Percentiles rank a stretch among this genome's conserved stretches.
These are phyloP conservation scores for Hirtodrosophila histrioides DNA, from an alignment of 2,888 invertebrate species.

Conservation along the genomic window DNA sequence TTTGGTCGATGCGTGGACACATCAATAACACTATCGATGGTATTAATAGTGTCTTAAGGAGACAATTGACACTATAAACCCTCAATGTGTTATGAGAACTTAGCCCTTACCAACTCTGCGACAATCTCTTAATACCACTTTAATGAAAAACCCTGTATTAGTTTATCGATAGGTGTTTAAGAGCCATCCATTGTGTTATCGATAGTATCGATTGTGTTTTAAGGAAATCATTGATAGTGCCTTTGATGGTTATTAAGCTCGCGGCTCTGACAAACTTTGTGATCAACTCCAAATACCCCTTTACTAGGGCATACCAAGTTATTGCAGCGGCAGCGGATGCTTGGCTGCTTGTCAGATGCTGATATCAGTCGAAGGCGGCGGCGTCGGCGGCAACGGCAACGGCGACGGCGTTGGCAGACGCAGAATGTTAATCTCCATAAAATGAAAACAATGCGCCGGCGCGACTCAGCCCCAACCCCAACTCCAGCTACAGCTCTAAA, in stretches of 20 bases:
- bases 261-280: not conserved
- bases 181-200: no score
- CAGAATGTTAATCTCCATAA: constrained; percentile 80
- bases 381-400: constrained; percentile 18
- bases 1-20: no score
- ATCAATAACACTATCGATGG: no score
- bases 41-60: no score
- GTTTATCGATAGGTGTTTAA: no score
- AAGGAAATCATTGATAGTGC: not conserved
- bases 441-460: constrained; percentile 79
- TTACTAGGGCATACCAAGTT: constrained; percentile 39
- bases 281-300: not conserved
- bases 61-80: no score
- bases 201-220: no score
- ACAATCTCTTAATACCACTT: no score
- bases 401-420: constrained; percentile 42
- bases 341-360: constrained; percentile 69
- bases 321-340: constrained; percentile 70
- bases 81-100: no score
- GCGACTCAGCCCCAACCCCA: constrained; percentile 43
- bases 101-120: no score
- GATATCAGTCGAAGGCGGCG: constrained; percentile 57
- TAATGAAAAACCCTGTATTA: no score
- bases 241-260: not conserved
- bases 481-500: constrained; percentile 19